phyloP scores from a whole-genome alignment of 2,113 vertebrate genomes.

The pig (Sus scrofa) region DNA sequence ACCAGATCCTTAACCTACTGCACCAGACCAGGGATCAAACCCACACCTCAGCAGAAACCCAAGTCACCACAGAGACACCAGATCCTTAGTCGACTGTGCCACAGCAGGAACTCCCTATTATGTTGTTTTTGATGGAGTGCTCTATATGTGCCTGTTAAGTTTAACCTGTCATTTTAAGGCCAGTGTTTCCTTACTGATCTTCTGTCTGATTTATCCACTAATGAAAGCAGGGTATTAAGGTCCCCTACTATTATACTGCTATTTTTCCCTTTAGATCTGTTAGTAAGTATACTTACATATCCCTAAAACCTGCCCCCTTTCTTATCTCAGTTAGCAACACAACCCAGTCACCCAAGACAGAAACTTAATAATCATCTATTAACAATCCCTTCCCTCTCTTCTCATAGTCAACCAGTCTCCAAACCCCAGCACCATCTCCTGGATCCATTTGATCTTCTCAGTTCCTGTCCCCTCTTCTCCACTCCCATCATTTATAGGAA shows the following conservation, averaged over 20 bases:
- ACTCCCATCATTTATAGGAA: background rate
- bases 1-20: too few relatives aligned
- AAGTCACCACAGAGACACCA: too few relatives aligned
- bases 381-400: background rate
- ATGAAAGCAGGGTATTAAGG: background rate
- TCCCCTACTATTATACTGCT: background rate
- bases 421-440: slow-evolving; percentile 20
- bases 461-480: background rate
- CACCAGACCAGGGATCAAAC: too few relatives aligned
- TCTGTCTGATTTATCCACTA: background rate
- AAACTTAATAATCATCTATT: slow-evolving; percentile 8
- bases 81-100: too few relatives aligned
- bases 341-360: background rate
- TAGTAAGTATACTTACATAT: background rate
- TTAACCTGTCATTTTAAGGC: background rate
- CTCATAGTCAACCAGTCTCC: background rate
- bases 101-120: background rate
- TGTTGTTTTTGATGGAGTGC: background rate
- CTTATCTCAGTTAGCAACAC: background rate
- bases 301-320: background rate
- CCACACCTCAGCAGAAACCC: too few relatives aligned
- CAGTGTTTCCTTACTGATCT: background rate
- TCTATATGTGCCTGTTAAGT: background rate
- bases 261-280: background rate
- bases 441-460: background rate